Percentiles rank a stretch among this genome's conserved stretches.
These are phyloP conservation scores for Mionectes macconnelli DNA, from an alignment of 2,113 vertebrate genomes.

Conservation along the genomic window DNA sequence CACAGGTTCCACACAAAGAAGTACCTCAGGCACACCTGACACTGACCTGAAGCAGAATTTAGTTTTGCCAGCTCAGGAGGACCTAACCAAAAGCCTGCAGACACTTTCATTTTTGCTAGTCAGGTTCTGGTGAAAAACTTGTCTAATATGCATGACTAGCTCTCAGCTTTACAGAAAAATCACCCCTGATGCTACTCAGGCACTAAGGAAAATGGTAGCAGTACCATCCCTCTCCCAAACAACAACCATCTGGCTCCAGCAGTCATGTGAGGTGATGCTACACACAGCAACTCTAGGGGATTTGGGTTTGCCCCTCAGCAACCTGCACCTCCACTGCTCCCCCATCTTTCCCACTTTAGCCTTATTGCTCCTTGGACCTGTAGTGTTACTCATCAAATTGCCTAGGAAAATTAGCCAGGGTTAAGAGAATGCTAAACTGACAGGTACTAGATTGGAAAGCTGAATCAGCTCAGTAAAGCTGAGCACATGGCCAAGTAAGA, in stretches of 20 bases:
- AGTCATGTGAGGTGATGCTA: background rate
- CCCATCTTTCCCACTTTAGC: background rate
- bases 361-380: background rate
- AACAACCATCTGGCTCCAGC: background rate
- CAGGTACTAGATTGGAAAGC: background rate
- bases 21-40: background rate
- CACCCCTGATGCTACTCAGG: fast-evolving
- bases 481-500: background rate
- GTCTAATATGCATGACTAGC: background rate
- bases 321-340: background rate
- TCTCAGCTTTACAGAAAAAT: background rate
- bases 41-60: background rate
- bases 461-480: background rate
- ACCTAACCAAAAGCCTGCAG: background rate
- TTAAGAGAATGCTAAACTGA: background rate
- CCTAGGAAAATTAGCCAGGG: background rate
- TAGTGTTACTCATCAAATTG: background rate
- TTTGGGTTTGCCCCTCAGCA: background rate
- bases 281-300: fast-evolving
- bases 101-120: background rate
- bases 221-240: fast-evolving
- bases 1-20: background rate
- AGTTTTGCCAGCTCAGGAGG: background rate
- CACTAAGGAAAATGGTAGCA: background rate
- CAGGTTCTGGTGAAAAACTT: background rate